phyloP scores from a whole-genome alignment of 2,113 vertebrate species.

The Plestiodon gilberti region DNA sequence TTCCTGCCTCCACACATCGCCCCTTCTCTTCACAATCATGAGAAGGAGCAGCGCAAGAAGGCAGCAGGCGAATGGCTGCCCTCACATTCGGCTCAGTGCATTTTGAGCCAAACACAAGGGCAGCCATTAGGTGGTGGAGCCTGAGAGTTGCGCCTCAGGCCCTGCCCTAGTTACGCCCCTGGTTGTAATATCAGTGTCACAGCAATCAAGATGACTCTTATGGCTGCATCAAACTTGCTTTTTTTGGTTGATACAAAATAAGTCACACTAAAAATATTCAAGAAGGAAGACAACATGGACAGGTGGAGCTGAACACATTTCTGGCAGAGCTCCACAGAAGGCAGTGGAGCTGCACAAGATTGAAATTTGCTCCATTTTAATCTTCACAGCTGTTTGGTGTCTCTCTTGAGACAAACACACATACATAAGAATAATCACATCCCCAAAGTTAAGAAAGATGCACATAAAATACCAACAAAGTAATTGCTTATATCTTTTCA shows the following conservation, averaged over 20 bases:
- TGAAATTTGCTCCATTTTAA: conserved; percentile 15
- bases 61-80: no score
- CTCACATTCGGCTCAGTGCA: no score
- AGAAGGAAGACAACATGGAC: neutral
- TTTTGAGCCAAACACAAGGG: no score
- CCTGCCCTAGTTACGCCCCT: no score
- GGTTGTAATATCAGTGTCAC: neutral
- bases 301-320: conserved; percentile 1
- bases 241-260: neutral
- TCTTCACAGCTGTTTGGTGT: conserved; percentile 2
- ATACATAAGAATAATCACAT: neutral
- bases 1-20: no score
- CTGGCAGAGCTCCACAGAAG: neutral
- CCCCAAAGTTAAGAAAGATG: neutral
- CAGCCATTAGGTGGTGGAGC: no score
- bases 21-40: no score
- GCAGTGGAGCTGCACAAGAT: neutral
- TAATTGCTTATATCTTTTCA: neutral
- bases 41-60: no score
- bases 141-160: no score
- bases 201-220: neutral
- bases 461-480: neutral
- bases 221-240: neutral
- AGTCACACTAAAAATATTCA: neutral
- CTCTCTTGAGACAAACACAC: neutral